Evolutionary conservation across 2,113 vertebrate species (phyloP).

Genomic region (Proteles cristata): DNA sequence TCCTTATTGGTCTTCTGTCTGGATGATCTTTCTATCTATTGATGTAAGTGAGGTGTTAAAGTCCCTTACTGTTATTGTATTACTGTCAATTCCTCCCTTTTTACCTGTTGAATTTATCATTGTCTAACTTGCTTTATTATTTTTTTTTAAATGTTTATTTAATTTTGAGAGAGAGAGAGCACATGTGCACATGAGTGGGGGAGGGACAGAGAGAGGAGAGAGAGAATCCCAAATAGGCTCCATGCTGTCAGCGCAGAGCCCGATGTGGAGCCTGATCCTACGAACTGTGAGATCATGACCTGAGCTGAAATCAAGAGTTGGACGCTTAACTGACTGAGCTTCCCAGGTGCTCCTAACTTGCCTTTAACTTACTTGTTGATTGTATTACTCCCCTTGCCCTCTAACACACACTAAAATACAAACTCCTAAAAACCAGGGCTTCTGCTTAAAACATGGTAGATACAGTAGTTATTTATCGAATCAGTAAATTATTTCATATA

Average conservation of each 20-base stretch:
- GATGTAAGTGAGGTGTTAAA: neutral
- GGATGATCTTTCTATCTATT: neutral
- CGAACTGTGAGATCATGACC: too few species aligned
- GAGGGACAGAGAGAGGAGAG: too few species aligned
- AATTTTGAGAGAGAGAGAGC: too few species aligned
- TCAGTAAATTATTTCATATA: neutral
- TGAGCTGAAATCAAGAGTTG: too few species aligned
- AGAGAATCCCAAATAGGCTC: too few species aligned
- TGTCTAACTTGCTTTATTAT: neutral
- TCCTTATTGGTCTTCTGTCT: neutral
- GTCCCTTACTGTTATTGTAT: neutral
- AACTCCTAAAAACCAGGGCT: neutral
- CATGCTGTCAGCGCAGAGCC: too few species aligned
- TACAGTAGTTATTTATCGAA: constrained; percentile 6
- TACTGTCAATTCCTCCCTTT: neutral
- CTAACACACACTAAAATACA: neutral
- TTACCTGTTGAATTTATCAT: neutral
- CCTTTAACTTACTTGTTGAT: constrained; percentile 17
- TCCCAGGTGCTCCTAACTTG: too few species aligned
- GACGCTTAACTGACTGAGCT: too few species aligned
- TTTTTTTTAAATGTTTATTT: too few species aligned
- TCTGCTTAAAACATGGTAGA: neutral
- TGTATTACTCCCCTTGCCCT: neutral
- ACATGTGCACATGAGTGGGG: too few species aligned
- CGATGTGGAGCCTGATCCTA: too few species aligned